Base-by-base conservation (phyloP, 2,888 invertebrate species). In the Leucophenga maculata region DNA sequence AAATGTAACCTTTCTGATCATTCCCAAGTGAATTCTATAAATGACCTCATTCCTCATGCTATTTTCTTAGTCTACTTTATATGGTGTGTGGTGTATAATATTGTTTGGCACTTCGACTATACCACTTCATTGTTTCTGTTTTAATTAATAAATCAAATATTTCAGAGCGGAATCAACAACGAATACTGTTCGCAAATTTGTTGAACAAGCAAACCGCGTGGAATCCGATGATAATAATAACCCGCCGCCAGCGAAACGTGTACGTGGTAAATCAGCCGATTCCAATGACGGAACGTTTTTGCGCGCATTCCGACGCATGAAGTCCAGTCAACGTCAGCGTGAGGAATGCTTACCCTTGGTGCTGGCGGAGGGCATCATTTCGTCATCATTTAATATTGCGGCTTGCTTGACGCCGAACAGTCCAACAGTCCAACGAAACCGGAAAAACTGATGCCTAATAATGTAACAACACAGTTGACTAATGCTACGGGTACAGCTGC, bases 331-430 rank as follows among this genome's bases (percentile, higher is more conserved):
- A 8, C 39, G 39, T 8, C 39, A 50, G 26, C 74, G 75, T 0
- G 55, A 55, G 1, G 75, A 78, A 0, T 82, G 8, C 76, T 82
- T 31, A 72, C 9, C 84, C 75, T 14, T 82, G 31, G 81, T 83
- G 8, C 62, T 84, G 72, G 81, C 84, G 55, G 80, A 75, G 67
- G 83, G 80, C 13, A 84, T 84, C 77, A 77, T 81, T 1, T 74
- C 73, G 18, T 80, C 83, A 4, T 78, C 81, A 0, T 79, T 81
- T 8, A 83, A 83, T 11, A 81, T 81, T 39, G 78, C 75, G 0
- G 31, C 76, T 2, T 83, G 84, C n/a, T 68, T 81, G 57, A n/a
- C 50, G 22, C 18, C 77, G 73, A n/a, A 0, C 72, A 70, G 11
- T 52, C 11, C 54, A 70, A 22, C 52, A 39, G 9, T 11, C 11